Base-by-base conservation (phyloP, 37 sponge, comb jelly and placozoan genomes). In the Bolinopsis microptera region DNA sequence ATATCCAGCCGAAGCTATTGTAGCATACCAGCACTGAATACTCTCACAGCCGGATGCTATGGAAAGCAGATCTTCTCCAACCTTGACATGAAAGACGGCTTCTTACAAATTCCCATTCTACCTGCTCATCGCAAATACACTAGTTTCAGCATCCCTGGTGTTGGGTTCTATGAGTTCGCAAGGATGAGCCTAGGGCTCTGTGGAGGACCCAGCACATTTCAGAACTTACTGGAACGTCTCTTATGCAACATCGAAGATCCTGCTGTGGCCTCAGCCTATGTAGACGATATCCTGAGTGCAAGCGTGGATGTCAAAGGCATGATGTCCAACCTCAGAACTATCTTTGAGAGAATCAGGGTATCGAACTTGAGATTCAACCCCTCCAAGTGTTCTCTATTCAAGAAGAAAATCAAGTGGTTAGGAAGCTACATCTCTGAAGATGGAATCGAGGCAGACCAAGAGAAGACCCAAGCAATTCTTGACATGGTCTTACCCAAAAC, bases 21-120 rank as follows among this genome's bases (percentile, higher is more conserved):
- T 38, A 95, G 95, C 39, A 34, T 96, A 18, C 96, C 96, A 21
- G 92, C 95, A 74, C 93, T 93, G 34, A 94, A 96, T 76, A 94
- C 95, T 31, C 80, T 96, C 13, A 94, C 94, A 74, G 94, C 95
- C 48, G 83, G 94, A 0, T 93, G 95, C n/a, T 25, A 94, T n/a
- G 94, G 94, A 2, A 69, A 94, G 16, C 92, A 32, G 35, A 28
- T 77, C 33, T 77, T 77, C 80, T 33, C 80, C 21, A 95, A 80
- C 32, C 76, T 95, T 8, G 95, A 96, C 69, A 35, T 86, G 36
- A 37, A 95, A 30, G 94, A 94, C 93, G 96, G 94, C 0, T 95
- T 94, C 93, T 94, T 94, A 94, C 95, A 95, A 38, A 9, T 96
- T 68, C 95, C 94, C 37, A 90, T 96, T 32, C 26, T 76, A 30